Base-by-base conservation (phyloP, 2,113 vertebrate species). In the Probosciger aterrimus region DNA sequence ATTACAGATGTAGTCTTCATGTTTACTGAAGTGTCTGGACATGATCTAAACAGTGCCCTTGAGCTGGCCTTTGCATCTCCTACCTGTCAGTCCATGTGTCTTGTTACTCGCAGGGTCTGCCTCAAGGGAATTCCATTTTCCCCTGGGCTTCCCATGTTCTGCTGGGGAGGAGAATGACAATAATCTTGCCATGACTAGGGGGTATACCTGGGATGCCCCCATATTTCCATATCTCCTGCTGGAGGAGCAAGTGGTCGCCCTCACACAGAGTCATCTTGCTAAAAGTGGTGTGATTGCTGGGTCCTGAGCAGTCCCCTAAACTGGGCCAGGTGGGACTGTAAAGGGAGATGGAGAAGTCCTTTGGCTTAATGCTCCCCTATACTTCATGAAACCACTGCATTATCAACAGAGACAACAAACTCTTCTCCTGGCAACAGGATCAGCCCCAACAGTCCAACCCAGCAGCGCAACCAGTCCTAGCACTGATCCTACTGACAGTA, bases 171-270 rank as follows among this genome's bases (percentile, higher is more conserved):
- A 2, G 1, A 81, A 63, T 8, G 17, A 35, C 39, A 13, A 5
- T 35, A 31, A 14, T 52, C 28, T 19, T 67, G 7, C 44, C 76
- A 44, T 70, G 46, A 55, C 23, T 20, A 16, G 16, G 9, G 20
- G 8, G 2, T 35, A 30, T 41, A 57, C 20, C 44, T 77, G 67
- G 30, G 14, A 18, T 62, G 16, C 1, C n/a, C 35, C 22, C 22
- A 57, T 33, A 43, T 5, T n/a, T 76, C 35, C 8, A 7, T 25
- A 24, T 82, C 62, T 68, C 11, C 43, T 69, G 35, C 57, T 71
- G 57, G 28, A 78, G 17, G 1, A 9, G 17, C 4, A 3, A 30
- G 9, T 6, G 18, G 14, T 70, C 2, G 0, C 14, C 2, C 37
- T 44, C 23, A 50, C 3, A 3, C 11, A 35, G 37, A 27, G 12